Percentiles rank a stretch among this genome's conserved stretches.
Conservation (phyloP, 92 coral and sea anemone species). For the Bergia puertoricense region DNA sequence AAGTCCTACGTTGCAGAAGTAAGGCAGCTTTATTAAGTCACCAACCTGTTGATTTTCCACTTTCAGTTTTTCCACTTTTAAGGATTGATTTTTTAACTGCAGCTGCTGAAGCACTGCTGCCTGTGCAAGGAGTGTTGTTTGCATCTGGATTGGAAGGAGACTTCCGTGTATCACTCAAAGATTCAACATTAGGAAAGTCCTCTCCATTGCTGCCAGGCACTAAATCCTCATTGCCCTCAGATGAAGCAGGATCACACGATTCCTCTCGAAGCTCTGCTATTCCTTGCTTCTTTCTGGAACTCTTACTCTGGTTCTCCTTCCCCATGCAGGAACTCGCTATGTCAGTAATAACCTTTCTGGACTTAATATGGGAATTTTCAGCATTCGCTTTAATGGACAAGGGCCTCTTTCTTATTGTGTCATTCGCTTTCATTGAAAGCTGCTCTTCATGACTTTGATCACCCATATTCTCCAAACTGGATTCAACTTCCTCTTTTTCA, state of each 20-base stretch:
- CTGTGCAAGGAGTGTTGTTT: slow-evolving; percentile 1
- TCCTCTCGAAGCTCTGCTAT: neutral
- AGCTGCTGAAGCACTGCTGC: slow-evolving; percentile 10
- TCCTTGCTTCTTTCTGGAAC: neutral
- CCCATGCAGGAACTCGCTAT: neutral
- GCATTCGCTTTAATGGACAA: neutral
- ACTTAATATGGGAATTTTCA: neutral
- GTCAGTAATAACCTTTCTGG: slow-evolving; percentile 5
- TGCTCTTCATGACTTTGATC: neutral
- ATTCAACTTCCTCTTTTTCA: neutral
- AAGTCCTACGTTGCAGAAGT: no score
- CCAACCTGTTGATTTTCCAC: slow-evolving; percentile 26
- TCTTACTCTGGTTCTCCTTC: neutral
- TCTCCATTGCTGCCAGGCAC: neutral
- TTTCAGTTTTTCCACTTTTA: slow-evolving; percentile 34
- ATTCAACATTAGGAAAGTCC: neutral
- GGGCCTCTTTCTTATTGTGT: slow-evolving; percentile 16
- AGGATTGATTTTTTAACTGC: slow-evolving; percentile 45
- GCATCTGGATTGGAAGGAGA: neutral
- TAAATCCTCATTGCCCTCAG: neutral
- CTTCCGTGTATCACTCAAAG: neutral
- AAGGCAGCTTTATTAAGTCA: neutral
- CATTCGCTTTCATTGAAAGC: neutral
- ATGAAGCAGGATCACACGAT: neutral
- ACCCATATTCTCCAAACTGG: neutral